Evolutionary conservation across 2,797 vertebrate genomes (phyloP).

Genomic region (Spinus olivaceus): DNA sequence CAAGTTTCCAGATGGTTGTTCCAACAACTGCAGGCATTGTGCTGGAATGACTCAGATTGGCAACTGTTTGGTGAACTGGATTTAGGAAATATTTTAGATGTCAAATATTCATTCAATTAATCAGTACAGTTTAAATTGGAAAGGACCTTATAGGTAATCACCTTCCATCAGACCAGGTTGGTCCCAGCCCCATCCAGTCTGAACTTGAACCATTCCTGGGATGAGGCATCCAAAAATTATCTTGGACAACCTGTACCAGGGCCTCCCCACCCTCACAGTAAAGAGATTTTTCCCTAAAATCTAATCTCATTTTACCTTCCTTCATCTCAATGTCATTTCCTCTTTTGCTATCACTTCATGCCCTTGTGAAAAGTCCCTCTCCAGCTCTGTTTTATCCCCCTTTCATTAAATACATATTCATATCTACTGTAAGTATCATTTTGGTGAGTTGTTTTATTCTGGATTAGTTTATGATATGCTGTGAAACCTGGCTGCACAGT

Average conservation of each 20-base stretch:
- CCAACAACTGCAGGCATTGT: background rate
- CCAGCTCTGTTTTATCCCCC: background rate
- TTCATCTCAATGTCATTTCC: background rate
- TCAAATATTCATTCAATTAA: background rate
- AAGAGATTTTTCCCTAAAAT: background rate
- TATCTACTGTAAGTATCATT: background rate
- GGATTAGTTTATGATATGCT: background rate
- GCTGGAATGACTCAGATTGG: background rate
- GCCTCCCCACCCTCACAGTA: background rate
- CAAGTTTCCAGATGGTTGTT: background rate
- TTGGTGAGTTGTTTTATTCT: background rate
- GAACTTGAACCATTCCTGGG: background rate
- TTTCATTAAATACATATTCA: background rate
- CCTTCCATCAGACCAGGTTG: background rate
- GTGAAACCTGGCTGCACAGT: background rate
- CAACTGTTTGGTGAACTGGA: background rate
- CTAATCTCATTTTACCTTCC: background rate
- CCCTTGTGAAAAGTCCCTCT: background rate
- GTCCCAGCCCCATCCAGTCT: background rate
- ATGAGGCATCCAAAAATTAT: background rate
- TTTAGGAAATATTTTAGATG: background rate
- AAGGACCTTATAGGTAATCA: background rate
- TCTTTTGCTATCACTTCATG: background rate
- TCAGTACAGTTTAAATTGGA: background rate
- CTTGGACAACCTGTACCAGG: background rate